phyloP scores from a whole-genome alignment of 2,888 invertebrate species.

The Schrankia costaestrigalis region DNA sequence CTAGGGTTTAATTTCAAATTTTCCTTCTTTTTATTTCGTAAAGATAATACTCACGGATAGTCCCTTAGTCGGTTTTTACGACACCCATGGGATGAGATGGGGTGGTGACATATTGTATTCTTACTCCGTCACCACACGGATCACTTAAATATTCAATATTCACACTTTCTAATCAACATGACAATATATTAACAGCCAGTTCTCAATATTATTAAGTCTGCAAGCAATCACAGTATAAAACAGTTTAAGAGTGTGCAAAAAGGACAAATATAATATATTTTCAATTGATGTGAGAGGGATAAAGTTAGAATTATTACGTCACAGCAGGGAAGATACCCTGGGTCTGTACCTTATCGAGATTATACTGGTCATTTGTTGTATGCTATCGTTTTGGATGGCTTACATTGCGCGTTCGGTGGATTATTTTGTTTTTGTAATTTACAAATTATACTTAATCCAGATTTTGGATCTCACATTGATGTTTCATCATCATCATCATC shows the following conservation, averaged over 20 bases:
- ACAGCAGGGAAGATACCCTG: conserved; percentile 71
- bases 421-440: neutral
- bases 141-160: too few relatives aligned
- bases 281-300: conserved; percentile 70
- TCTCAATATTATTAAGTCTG: conserved; percentile 39
- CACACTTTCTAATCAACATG: too few relatives aligned
- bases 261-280: conserved; percentile 66
- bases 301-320: conserved; percentile 75
- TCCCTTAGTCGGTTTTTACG: too few relatives aligned
- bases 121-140: too few relatives aligned
- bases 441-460: neutral
- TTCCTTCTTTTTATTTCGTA: too few relatives aligned
- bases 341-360: conserved; percentile 46
- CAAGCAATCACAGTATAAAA: conserved; percentile 68
- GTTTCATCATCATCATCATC: too few relatives aligned
- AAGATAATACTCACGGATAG: too few relatives aligned
- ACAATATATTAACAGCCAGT: too few relatives aligned
- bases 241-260: conserved; percentile 71
- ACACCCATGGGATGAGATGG: too few relatives aligned
- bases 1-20: too few relatives aligned
- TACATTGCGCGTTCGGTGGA: conserved; percentile 33
- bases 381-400: conserved; percentile 19
- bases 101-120: too few relatives aligned
- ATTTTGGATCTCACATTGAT: too few relatives aligned
- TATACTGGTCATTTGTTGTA: conserved; percentile 23